Base-by-base conservation (phyloP, 2,888 invertebrate genomes). In the Leptarthrus brevirostris region DNA sequence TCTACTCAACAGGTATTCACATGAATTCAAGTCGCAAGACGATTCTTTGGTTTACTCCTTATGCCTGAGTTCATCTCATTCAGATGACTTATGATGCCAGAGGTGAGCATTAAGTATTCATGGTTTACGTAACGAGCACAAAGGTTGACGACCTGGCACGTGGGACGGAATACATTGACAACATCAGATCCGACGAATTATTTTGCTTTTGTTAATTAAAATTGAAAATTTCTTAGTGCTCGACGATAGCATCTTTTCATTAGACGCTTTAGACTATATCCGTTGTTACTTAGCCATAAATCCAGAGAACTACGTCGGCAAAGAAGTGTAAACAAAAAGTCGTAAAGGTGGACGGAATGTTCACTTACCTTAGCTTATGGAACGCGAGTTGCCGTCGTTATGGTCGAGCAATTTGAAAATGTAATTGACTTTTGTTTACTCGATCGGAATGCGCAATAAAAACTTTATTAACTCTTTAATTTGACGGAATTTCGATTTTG, bases 21-120 rank as follows among this genome's bases (percentile, higher is more conserved):
- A 30, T 58, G 58, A 36, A 18, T 36, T 12, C 18, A 58, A 58
- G 58, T 18, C 36, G 36, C 36, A n/a, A n/a, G n/a, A n/a, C n/a
- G n/a, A n/a, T n/a, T n/a, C 36, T 12, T 58, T 20, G 8, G 34
- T 36, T 58, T 34, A 20, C 58, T 58, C 58, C 36, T 34, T 36
- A 34, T 36, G 22, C 36, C 16, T 58, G 58, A 36, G 18, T 36
- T 58, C 58, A 58, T 58, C 36, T 20, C 58, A 58, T 58, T 58
- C 58, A 58, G 58, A 58, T 58, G 58, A 58, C 26, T 58, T 34
- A 58, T 58, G 58, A 58, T 36, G 58, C 18, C 36, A 58, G 36
- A 58, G 58, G 58, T 58, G 58, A 34, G 44, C 64, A 64, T 64
- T n/a, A 47, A 64, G 64, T 64, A 64, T 64, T 40, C 64, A 64